Evolutionary conservation across 2,797 vertebrate species (phyloP).

Genomic region (Linurgus olivaceus): DNA sequence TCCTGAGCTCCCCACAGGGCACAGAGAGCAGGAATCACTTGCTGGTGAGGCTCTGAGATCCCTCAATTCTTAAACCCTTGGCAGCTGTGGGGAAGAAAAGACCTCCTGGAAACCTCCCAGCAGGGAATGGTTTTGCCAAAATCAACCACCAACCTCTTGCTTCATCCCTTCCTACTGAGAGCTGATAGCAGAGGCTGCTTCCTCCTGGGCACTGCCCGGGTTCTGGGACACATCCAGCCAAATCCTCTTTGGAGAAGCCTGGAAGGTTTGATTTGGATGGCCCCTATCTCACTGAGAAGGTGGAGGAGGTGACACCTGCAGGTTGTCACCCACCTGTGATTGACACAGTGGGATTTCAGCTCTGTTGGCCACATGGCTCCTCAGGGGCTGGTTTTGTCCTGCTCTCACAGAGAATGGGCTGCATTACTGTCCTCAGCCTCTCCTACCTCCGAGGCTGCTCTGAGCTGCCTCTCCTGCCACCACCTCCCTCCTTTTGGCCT

Average conservation of each 20-base stretch:
- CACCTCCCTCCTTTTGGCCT: background rate
- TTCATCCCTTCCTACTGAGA: background rate
- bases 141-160: background rate
- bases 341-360: background rate
- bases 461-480: background rate
- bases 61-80: background rate
- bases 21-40: background rate
- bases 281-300: fast-evolving
- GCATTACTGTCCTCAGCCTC: background rate
- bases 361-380: background rate
- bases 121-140: background rate
- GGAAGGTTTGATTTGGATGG: background rate
- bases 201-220: background rate
- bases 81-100: background rate
- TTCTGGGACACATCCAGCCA: background rate
- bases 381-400: background rate
- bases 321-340: background rate
- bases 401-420: background rate
- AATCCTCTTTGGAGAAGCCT: background rate
- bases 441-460: background rate
- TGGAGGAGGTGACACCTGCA: background rate
- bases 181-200: background rate
- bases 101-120: background rate
- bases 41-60: background rate
- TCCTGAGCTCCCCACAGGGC: background rate